Evolutionary conservation across 2,113 vertebrate species (phyloP).

Genomic region (Vidua macroura): DNA sequence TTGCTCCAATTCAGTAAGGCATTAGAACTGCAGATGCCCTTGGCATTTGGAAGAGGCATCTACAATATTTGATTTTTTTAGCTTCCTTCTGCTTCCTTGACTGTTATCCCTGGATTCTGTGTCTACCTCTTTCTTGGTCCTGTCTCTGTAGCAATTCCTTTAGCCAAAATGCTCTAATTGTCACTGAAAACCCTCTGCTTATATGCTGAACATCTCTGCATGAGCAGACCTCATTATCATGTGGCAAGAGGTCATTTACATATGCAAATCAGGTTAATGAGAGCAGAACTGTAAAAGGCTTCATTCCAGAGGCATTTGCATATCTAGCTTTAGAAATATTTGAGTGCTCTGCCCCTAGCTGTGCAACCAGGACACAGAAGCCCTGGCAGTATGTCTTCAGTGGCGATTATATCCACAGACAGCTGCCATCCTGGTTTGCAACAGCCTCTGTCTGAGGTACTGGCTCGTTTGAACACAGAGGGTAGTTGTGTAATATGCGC

Average conservation of each 20-base stretch:
- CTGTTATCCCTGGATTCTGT: background rate
- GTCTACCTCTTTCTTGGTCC: background rate
- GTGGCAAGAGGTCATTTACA: constrained; percentile 69
- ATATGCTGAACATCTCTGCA: constrained; percentile 55
- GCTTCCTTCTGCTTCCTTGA: background rate
- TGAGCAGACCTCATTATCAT: constrained; percentile 62
- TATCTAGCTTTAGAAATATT: constrained; percentile 66
- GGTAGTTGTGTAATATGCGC: background rate
- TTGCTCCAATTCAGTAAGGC: background rate
- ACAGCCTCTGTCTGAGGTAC: constrained; percentile 17
- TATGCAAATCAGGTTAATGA: constrained; percentile 71
- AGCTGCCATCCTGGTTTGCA: constrained; percentile 59
- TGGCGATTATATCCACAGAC: constrained; percentile 45
- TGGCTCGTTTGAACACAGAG: constrained; percentile 41
- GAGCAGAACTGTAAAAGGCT: constrained; percentile 66
- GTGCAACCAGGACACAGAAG: constrained; percentile 61
- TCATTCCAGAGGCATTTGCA: constrained; percentile 63
- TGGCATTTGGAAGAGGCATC: background rate
- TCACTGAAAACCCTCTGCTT: constrained; percentile 41
- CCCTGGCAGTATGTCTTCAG: constrained; percentile 57
- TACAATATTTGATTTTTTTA: constrained; percentile 5
- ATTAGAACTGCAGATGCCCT: background rate
- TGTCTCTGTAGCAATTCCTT: background rate
- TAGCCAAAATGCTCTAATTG: constrained; percentile 7
- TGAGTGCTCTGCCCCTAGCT: constrained; percentile 60